These are phyloP conservation scores for Zhuqinia jingwanae DNA, from an alignment of 2,888 invertebrate species.

Conservation along the genomic window DNA sequence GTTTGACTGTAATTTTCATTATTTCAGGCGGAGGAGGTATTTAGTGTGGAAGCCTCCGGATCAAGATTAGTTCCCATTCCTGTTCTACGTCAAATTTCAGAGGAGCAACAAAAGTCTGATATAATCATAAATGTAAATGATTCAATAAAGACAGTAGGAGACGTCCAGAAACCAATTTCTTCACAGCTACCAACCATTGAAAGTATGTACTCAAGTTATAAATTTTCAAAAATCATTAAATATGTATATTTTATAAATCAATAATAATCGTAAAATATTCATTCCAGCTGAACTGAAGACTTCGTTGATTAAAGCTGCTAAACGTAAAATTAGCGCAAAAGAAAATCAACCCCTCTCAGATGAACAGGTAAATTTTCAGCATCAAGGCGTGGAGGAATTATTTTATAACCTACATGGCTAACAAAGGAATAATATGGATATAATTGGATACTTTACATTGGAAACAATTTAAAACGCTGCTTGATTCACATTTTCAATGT, in stretches of 20 bases:
- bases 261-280: too few species aligned
- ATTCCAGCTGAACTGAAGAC: slow-evolving; percentile 75
- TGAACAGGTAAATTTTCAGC: slow-evolving; percentile 55
- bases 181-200: slow-evolving; percentile 74
- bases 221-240: too few species aligned
- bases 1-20: too few species aligned
- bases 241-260: too few species aligned
- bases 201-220: slow-evolving; percentile 65
- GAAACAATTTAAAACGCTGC: too few species aligned
- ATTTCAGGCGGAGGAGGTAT: slow-evolving; percentile 46
- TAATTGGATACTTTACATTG: too few species aligned
- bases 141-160: slow-evolving; percentile 9
- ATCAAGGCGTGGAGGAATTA: too few species aligned
- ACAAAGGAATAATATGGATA: too few species aligned
- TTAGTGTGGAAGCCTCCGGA: slow-evolving; percentile 1
- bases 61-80: slow-evolving; percentile 29
- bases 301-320: slow-evolving; percentile 78
- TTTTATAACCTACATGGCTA: too few species aligned
- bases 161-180: slow-evolving; percentile 47
- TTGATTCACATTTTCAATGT: not conserved
- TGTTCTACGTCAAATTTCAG: slow-evolving; percentile 46
- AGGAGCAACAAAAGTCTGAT: slow-evolving; percentile 18
- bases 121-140: not conserved
- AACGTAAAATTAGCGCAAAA: slow-evolving; percentile 74
- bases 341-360: slow-evolving; percentile 62